A percentile compares a stretch with the other conserved stretches of the same genome.
Conservation (phyloP, 2,113 vertebrate species). For the Cathartes aura region DNA sequence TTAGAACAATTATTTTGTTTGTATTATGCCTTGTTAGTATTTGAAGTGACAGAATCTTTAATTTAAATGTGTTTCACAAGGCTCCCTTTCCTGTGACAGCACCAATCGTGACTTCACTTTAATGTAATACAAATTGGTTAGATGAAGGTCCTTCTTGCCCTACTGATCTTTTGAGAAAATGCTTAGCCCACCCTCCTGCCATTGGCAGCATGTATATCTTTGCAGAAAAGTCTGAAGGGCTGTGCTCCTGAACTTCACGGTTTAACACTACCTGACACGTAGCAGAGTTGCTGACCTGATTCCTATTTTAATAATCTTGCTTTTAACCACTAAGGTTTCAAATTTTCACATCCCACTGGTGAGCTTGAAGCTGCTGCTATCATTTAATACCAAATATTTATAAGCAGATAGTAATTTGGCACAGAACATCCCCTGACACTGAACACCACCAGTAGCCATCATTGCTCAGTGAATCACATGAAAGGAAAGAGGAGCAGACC, state of each 20-base stretch:
- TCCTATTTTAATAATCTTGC: not conserved
- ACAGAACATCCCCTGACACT: not conserved
- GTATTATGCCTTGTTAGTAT: not conserved
- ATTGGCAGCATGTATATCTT: not conserved
- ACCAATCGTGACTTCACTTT: not conserved
- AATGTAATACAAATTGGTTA: not conserved
- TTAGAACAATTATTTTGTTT: not conserved
- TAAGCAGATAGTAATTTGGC: not conserved
- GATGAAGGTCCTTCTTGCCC: not conserved
- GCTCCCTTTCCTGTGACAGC: not conserved
- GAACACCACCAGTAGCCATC: not conserved
- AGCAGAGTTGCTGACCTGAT: not conserved
- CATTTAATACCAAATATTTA: not conserved
- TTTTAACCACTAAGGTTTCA: not conserved
- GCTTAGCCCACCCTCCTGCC: fast-evolving
- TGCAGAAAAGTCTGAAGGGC: not conserved
- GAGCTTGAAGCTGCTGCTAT: not conserved
- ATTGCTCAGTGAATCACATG: not conserved
- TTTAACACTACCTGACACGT: not conserved
- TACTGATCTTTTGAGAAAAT: not conserved
- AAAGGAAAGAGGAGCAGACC: not conserved
- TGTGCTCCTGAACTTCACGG: not conserved
- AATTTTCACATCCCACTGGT: not conserved
- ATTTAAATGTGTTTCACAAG: not conserved
- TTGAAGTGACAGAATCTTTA: not conserved